Percentiles rank a stretch among this genome's conserved stretches.
Evolutionary conservation across 1,140 invertebrate species (phyloP).

Genomic region (Lithobius niger): DNA sequence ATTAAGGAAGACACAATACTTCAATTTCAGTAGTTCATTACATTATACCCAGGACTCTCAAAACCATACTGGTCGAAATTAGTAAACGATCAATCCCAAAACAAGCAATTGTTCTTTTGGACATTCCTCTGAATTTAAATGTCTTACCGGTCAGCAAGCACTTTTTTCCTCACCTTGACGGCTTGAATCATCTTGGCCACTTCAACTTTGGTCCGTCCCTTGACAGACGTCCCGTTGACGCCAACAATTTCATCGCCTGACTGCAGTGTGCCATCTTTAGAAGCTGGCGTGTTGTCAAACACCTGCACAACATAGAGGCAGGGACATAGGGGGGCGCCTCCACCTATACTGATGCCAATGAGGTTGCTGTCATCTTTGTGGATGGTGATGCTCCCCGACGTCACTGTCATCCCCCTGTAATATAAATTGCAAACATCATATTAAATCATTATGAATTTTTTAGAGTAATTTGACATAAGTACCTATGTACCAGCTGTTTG

Average conservation of each 20-base stretch:
- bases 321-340: conserved; percentile 87
- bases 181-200: conserved; percentile 97
- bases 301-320: conserved; percentile 95
- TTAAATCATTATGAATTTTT: too few relatives aligned
- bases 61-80: too few relatives aligned
- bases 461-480: too few relatives aligned
- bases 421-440: too few relatives aligned
- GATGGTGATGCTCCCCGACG: conserved; percentile 80
- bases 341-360: conserved; percentile 95
- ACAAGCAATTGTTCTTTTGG: too few relatives aligned
- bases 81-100: too few relatives aligned
- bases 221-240: conserved; percentile 80
- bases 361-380: conserved; percentile 88
- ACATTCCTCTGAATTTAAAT: too few relatives aligned
- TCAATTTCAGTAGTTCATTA: too few relatives aligned
- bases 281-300: conserved; percentile 93
- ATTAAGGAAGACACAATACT: too few relatives aligned
- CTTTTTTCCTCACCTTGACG: conserved; percentile 52
- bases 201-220: conserved; percentile 94
- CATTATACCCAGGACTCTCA: too few relatives aligned
- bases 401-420: conserved; percentile 90
- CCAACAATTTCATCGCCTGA: conserved; percentile 93
- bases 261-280: conserved; percentile 75
- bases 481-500: too few relatives aligned
- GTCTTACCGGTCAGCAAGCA: too few relatives aligned